These are phyloP conservation scores for Tinea semifulvella DNA, from an alignment of 2,888 invertebrate genomes.

Conservation along the genomic window DNA sequence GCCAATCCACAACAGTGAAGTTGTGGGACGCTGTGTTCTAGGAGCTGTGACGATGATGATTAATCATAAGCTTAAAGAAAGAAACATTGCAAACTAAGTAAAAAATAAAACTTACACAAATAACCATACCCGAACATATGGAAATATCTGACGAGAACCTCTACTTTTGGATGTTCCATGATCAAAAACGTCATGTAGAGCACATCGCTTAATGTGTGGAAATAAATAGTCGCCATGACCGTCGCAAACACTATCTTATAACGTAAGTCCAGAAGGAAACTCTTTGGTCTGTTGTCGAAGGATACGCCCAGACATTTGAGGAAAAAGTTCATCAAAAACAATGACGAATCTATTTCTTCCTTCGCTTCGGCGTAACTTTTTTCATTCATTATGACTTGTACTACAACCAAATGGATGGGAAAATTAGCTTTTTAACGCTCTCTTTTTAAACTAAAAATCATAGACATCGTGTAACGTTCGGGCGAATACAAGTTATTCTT, in stretches of 20 bases:
- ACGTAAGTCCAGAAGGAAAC: background rate
- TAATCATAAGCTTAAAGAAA: no score
- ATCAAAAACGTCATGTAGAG: background rate
- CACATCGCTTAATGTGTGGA: background rate
- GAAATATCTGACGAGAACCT: background rate
- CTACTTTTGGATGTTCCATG: background rate
- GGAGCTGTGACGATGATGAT: no score
- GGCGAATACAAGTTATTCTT: no score
- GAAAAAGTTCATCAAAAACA: background rate
- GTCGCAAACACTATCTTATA: background rate
- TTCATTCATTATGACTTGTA: background rate
- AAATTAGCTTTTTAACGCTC: no score
- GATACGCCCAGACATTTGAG: background rate
- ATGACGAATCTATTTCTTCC: background rate
- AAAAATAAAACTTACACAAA: constrained; percentile 1
- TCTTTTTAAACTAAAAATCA: no score
- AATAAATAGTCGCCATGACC: background rate
- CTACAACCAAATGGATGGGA: no score
- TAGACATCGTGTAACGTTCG: no score
- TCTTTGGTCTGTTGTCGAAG: background rate
- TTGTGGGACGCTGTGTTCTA: no score
- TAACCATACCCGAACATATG: constrained; percentile 5
- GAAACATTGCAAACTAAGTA: no score
- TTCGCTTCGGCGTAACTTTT: background rate
- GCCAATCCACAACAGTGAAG: no score